These are phyloP conservation scores for Stictocephala bisonia DNA, from an alignment of 2,888 invertebrate species.

Conservation along the genomic window DNA sequence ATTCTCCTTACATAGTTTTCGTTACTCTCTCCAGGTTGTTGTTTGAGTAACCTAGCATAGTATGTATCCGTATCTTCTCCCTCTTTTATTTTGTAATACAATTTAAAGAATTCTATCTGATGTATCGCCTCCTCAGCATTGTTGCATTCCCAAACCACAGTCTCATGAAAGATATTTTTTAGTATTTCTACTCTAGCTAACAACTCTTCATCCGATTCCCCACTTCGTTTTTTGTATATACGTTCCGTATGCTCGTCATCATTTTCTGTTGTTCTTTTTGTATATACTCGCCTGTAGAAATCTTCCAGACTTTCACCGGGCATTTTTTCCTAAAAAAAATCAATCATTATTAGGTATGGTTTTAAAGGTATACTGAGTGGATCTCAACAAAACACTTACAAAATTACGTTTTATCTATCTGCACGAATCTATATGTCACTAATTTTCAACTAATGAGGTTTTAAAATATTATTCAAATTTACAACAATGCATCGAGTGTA, in stretches of 20 bases:
- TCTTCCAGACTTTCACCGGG: slow-evolving; percentile 7
- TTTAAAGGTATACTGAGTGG: too few relatives aligned
- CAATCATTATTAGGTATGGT: too few relatives aligned
- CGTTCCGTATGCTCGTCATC: slow-evolving; percentile 7
- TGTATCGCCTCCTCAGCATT: too few relatives aligned
- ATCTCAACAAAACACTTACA: too few relatives aligned
- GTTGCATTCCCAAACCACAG: background rate
- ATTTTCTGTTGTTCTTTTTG: background rate
- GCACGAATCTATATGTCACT: too few relatives aligned
- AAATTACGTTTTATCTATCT: too few relatives aligned
- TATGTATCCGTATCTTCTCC: background rate
- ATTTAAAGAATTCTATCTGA: too few relatives aligned
- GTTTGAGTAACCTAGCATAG: background rate
- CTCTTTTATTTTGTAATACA: background rate
- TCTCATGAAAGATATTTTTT: background rate
- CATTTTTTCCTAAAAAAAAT: background rate
- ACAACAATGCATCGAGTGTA: too few relatives aligned
- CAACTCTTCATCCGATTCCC: slow-evolving; percentile 4
- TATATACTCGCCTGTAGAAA: slow-evolving; percentile 14
- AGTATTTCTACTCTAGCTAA: background rate
- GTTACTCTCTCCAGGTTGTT: background rate
- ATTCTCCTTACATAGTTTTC: background rate
- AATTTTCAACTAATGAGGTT: too few relatives aligned
- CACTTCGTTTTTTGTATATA: background rate
- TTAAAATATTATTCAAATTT: too few relatives aligned